phyloP scores from a whole-genome alignment of 1,140 invertebrate genomes.

The Asobara japonica region DNA sequence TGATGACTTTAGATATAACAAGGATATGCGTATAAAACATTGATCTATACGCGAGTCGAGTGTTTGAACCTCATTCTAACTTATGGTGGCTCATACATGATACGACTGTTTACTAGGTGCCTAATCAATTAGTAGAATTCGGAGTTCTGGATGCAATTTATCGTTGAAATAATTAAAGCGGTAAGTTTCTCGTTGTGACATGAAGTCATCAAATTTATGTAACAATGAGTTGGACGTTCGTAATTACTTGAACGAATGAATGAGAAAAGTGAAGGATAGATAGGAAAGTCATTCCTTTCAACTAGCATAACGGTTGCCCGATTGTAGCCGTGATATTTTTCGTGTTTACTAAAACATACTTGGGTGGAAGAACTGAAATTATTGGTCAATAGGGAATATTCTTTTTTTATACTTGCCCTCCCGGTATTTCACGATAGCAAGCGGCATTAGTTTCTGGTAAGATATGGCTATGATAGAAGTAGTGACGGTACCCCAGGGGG shows the following conservation, averaged over 20 bases:
- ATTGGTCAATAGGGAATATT: conserved; percentile 53
- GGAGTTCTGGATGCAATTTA: no score
- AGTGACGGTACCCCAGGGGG: conserved; percentile 56
- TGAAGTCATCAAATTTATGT: no score
- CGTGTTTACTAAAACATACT: conserved; percentile 12
- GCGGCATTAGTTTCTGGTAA: conserved; percentile 35
- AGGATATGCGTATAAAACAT: no score
- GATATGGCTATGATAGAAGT: conserved; percentile 53
- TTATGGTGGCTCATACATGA: no score
- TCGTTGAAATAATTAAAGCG: no score
- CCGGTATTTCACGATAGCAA: conserved; percentile 15
- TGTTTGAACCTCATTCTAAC: no score
- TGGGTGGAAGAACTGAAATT: conserved; percentile 2
- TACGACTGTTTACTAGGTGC: no score
- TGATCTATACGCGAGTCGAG: no score
- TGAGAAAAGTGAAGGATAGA: background rate
- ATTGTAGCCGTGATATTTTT: conserved; percentile 32
- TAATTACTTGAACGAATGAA: background rate
- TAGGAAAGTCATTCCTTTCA: background rate
- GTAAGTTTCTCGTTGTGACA: no score
- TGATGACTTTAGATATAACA: no score
- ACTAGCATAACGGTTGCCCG: conserved; percentile 7
- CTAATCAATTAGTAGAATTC: no score
- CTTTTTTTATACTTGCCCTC: conserved; percentile 12
- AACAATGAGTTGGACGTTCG: no score